These are phyloP conservation scores for Hypselothyrea guttata DNA, from an alignment of 2,888 invertebrate genomes.

Conservation along the genomic window DNA sequence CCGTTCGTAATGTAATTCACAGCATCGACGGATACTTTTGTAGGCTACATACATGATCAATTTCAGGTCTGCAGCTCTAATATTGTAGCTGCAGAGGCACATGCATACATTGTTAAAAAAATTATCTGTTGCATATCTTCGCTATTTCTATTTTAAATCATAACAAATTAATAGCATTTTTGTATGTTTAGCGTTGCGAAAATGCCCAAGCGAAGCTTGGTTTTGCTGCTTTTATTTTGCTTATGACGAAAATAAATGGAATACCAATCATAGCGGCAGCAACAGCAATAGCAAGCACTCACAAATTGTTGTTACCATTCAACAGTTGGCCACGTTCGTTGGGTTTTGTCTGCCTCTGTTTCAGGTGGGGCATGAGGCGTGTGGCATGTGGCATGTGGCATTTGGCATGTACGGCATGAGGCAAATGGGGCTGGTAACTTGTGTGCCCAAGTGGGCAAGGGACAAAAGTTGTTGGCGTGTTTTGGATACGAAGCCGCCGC, in stretches of 20 bases:
- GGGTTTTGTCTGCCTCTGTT: slow-evolving; percentile 34
- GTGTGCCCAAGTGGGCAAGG: not conserved
- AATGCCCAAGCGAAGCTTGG: slow-evolving; percentile 26
- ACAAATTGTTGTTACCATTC: slow-evolving; percentile 54
- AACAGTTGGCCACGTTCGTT: slow-evolving; percentile 62
- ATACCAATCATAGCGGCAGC: slow-evolving; percentile 20
- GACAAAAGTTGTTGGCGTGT: slow-evolving; percentile 33
- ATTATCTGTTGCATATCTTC: no score
- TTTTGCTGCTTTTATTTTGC: slow-evolving; percentile 8
- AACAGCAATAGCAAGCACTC: slow-evolving; percentile 43
- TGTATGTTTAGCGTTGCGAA: slow-evolving; percentile 17
- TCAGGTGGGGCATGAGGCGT: not conserved
- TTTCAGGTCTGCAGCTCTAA: no score
- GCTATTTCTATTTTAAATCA: no score
- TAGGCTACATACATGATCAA: no score
- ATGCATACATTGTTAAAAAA: no score
- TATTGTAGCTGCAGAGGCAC: no score
- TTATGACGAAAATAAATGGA: slow-evolving; percentile 58
- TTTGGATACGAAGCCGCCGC: slow-evolving; percentile 65
- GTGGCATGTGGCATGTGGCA: not conserved
- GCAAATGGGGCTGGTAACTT: not conserved
- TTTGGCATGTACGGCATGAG: not conserved
- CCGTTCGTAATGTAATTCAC: no score
- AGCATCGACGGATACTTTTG: no score
- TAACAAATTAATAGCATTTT: no score